A percentile compares a stretch with the other conserved stretches of the same genome.
phyloP scores from a whole-genome alignment of 2,113 vertebrate genomes.

The Cochlearius cochlearius region DNA sequence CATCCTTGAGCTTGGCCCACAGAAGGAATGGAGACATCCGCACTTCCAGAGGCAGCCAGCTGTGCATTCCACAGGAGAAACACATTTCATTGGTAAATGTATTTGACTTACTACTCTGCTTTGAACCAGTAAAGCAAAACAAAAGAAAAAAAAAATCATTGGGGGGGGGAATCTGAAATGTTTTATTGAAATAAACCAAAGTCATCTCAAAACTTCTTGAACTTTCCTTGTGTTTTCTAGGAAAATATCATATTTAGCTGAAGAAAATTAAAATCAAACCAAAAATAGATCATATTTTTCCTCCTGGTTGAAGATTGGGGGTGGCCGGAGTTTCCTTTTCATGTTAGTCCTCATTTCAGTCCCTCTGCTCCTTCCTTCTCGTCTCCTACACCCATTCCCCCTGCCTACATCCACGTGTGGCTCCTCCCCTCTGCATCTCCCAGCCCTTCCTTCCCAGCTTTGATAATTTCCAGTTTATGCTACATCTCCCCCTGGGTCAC shows the following conservation, averaged over 20 bases:
- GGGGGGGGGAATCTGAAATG: neutral
- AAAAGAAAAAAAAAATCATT: neutral
- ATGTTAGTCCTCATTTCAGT: neutral
- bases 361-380: neutral
- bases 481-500: neutral
- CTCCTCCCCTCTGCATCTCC: neutral
- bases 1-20: neutral
- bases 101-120: neutral
- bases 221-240: neutral
- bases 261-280: neutral
- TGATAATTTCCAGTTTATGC: neutral
- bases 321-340: neutral
- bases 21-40: neutral
- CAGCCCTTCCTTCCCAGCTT: neutral
- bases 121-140: neutral
- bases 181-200: neutral
- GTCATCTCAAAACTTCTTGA: neutral
- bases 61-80: neutral
- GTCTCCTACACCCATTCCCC: neutral
- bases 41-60: neutral
- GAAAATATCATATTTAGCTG: neutral
- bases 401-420: neutral
- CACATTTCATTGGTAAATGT: neutral
- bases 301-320: neutral
- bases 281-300: neutral